Evolutionary conservation across 1,140 invertebrate species (phyloP).

Genomic region (Drosophila sp.): DNA sequence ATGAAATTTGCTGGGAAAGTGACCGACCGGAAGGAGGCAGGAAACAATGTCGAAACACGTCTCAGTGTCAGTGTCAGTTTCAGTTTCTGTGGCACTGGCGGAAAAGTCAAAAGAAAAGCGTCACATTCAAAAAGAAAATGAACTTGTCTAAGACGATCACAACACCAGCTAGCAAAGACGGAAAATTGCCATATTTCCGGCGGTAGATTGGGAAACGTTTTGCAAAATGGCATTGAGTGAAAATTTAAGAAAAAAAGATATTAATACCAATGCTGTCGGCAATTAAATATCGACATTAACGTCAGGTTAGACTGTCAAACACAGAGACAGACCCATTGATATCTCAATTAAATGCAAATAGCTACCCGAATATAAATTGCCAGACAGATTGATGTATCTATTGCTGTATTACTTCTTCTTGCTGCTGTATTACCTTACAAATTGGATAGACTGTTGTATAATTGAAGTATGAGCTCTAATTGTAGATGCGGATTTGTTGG

Average conservation of each 20-base stretch:
- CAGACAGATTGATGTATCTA: constrained; percentile 22
- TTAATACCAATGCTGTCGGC: not conserved
- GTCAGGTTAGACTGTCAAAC: constrained; percentile 24
- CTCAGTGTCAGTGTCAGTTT: constrained; percentile 1
- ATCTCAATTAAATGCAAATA: constrained; percentile 50
- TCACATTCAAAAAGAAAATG: constrained; percentile 16
- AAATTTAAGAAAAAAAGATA: constrained; percentile 9
- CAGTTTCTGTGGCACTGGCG: not conserved
- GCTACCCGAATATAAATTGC: constrained; percentile 12
- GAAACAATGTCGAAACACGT: constrained; percentile 28
- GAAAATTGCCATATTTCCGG: constrained; percentile 33
- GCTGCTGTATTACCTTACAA: constrained; percentile 27
- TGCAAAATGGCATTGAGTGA: constrained; percentile 25
- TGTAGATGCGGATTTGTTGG: not conserved
- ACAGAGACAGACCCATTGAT: constrained; percentile 11
- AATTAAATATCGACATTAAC: constrained; percentile 47
- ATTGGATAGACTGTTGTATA: constrained; percentile 27
- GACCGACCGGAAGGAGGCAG: constrained; percentile 4
- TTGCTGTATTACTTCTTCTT: not conserved
- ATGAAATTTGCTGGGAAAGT: constrained; percentile 17
- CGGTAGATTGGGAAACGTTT: constrained; percentile 30
- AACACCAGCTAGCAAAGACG: constrained; percentile 1
- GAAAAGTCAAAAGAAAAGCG: constrained; percentile 37
- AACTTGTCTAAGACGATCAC: constrained; percentile 14
- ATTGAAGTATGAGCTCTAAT: constrained; percentile 11